A percentile compares a stretch with the other conserved stretches of the same genome.
Conservation (phyloP, 2,888 invertebrate species). For the Polydrusus cervinus region DNA sequence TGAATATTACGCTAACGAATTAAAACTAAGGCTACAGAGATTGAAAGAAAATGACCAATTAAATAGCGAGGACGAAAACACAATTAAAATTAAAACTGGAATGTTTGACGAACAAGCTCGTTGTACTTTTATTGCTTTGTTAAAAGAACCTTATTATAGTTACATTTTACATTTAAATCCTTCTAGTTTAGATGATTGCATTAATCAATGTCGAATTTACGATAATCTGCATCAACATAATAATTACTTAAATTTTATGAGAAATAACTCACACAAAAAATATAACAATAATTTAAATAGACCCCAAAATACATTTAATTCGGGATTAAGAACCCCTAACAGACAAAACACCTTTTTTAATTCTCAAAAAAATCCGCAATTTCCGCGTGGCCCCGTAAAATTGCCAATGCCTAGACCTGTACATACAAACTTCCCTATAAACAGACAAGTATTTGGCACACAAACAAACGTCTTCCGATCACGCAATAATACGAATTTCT, state of each 20-base stretch:
- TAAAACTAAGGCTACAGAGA: slow-evolving; percentile 6
- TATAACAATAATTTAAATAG: no score
- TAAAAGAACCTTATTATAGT: slow-evolving; percentile 20
- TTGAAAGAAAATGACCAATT: slow-evolving; percentile 22
- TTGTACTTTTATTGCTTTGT: slow-evolving; percentile 3
- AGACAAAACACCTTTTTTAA: background rate
- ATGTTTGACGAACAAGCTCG: slow-evolving; percentile 2
- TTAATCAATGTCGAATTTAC: no score
- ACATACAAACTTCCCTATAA: slow-evolving; percentile 8
- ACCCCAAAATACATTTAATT: no score
- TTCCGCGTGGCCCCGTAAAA: background rate
- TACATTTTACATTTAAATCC: no score
- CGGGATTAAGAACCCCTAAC: no score
- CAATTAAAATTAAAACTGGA: background rate
- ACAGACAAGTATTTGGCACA: no score
- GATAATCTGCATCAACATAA: no score
- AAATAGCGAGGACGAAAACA: background rate
- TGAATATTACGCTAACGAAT: slow-evolving; percentile 9
- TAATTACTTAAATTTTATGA: no score
- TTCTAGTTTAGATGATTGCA: no score
- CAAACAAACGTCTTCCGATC: no score
- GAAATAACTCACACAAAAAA: no score
- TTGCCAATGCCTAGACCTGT: background rate
- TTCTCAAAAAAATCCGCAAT: background rate
- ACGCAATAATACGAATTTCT: no score